Evolutionary conservation across 1,140 invertebrate genomes (phyloP), one percentile per base, ranked within the genome.

Genomic region (Neodiprion lecontei): DNA sequence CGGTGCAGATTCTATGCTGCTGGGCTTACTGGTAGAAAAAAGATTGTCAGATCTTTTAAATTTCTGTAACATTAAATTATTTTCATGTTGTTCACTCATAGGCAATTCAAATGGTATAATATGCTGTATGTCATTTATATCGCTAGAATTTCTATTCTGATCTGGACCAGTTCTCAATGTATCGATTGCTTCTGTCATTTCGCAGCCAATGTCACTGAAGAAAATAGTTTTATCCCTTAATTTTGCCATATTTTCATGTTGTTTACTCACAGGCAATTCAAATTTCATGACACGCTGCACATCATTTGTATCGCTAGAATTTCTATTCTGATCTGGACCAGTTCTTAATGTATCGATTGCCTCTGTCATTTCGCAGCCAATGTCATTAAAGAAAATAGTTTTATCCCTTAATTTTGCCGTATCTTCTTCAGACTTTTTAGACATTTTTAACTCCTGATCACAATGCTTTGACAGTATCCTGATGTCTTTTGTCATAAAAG

Each of bases 131-230:
- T 61, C 53, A 4, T 9, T 61, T 61, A 5, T 40, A 40, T 17
- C 53, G 9, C n/a, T 9, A 4, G 53, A 17, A 61, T 4, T 61
- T 40, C 1, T 40, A 40, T 40, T 40, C 28, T 40, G 28, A 40
- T 40, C 28, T 40, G 28, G 28, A 40, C 28, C 28, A 40, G 28
- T 40, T 9, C n/a, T 61, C 9, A 61, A 17, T 17, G 53, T 61
- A 61, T 17, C 53, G 53, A 61, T 61, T 14, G 53, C 53, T 61
- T 61, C 53, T 61, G 53, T 61, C 53, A 61, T 61, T 17, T 61
- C 53, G 9, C 53, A 61, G 53, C 4, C 53, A 17, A 17, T 17
- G 53, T 61, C 53, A 17, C 9, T 61, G 4, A 7, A 61, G 53
- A 12, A 61, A 61, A 61, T 61, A 12, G 53, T 61, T 17, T 61